Percentiles rank a stretch among this genome's conserved stretches.
phyloP scores from a whole-genome alignment of 92 coral and sea anemone species.

The Parazoanthus atlanticus region DNA sequence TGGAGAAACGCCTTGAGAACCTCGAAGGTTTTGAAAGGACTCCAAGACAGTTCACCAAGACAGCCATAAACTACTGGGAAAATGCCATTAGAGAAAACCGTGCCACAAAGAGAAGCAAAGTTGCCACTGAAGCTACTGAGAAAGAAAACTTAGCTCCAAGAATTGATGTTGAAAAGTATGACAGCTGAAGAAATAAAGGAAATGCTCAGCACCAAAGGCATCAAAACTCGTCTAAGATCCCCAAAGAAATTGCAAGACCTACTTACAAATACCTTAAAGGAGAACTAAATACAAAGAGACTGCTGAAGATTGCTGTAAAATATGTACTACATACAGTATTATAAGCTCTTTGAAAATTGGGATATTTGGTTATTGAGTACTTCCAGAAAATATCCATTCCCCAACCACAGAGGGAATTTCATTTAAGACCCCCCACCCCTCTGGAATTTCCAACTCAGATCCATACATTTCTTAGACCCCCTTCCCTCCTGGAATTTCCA shows the following conservation, averaged over 20 bases:
- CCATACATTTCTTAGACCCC: no score
- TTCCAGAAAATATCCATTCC: no score
- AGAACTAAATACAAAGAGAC: background rate
- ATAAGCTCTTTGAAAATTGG: no score
- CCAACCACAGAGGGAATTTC: no score
- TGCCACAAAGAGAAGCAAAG: conserved; percentile 9
- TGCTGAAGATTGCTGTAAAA: background rate
- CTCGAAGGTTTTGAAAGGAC: conserved; percentile 39
- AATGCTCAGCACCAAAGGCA: conserved; percentile 34
- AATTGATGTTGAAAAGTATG: conserved; percentile 29
- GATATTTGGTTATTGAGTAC: no score
- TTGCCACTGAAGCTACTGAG: conserved; percentile 1
- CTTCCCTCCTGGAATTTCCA: no score
- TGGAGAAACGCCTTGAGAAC: conserved; percentile 30
- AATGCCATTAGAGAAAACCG: conserved; percentile 31
- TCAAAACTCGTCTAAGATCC: conserved; percentile 26
- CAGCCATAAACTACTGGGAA: conserved; percentile 36
- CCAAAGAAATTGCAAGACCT: conserved; percentile 33
- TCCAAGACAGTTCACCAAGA: conserved; percentile 40
- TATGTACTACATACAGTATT: no score
- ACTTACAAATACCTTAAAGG: background rate
- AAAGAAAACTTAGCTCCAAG: background rate
- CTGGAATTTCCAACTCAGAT: no score
- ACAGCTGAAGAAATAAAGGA: conserved; percentile 37
- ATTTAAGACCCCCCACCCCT: no score